These are phyloP conservation scores for Tethya wilhelma DNA, from an alignment of 37 sponge, comb jelly and placozoan genomes.

Conservation along the genomic window DNA sequence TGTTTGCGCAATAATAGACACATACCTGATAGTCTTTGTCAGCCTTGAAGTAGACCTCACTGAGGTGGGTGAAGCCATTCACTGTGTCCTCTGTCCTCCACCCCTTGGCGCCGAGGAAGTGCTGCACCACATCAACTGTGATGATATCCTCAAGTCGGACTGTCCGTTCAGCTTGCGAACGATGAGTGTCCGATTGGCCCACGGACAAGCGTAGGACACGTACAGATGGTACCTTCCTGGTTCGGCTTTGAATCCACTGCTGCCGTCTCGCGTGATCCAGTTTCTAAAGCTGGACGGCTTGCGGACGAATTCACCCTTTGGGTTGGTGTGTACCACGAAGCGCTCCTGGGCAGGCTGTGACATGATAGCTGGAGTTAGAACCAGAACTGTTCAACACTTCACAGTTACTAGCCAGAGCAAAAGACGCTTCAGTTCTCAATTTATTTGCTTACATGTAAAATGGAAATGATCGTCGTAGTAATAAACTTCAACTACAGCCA, in stretches of 20 bases:
- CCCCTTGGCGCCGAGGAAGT: conserved; percentile 58
- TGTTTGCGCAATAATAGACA: no score
- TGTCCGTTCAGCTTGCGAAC: conserved; percentile 76
- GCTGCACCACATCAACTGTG: conserved; percentile 73
- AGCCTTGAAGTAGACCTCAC: conserved; percentile 70
- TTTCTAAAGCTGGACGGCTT: conserved; percentile 57
- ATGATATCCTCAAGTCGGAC: conserved; percentile 59
- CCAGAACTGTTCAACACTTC: no score
- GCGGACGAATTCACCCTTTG: conserved; percentile 76
- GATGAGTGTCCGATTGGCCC: conserved; percentile 85
- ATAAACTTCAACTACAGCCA: no score
- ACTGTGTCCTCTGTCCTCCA: conserved; percentile 79
- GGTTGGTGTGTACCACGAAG: no score
- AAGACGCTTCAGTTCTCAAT: no score
- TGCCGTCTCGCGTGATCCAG: conserved; percentile 43
- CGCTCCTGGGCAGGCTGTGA: no score
- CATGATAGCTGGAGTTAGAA: no score
- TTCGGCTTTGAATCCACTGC: conserved; percentile 68
- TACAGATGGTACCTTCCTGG: conserved; percentile 83
- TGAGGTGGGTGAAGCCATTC: conserved; percentile 63
- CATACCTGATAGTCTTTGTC: conserved; percentile 51
- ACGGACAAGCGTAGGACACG: conserved; percentile 89
- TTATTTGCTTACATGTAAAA: not conserved
- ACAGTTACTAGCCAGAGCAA: no score
- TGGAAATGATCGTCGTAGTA: no score